Conservation (phyloP, 2,113 vertebrate genomes). For the Notothenia rossii region DNA sequence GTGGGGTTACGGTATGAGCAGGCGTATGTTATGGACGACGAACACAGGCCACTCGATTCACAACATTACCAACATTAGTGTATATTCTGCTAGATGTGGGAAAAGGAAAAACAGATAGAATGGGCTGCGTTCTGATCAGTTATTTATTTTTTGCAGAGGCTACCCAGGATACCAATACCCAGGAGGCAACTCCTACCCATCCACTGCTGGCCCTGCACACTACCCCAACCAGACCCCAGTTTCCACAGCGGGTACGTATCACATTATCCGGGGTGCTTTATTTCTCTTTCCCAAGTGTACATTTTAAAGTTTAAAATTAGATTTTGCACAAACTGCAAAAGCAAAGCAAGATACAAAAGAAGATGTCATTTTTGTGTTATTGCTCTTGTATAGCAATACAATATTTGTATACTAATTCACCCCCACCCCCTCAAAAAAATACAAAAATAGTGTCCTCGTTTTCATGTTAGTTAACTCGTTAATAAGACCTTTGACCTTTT, state of each 20-base stretch:
- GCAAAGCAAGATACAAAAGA: neutral
- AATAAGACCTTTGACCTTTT: constrained; percentile 74
- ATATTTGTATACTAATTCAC: neutral
- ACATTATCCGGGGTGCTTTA: constrained; percentile 16
- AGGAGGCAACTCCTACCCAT: constrained; percentile 89
- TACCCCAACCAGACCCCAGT: constrained; percentile 91
- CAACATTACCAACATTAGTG: too few species aligned
- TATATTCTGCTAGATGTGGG: neutral
- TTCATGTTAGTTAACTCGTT: constrained; percentile 27
- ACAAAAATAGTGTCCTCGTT: constrained; percentile 6
- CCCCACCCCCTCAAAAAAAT: neutral
- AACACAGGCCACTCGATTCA: too few species aligned
- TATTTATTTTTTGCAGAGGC: constrained; percentile 80
- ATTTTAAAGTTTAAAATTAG: constrained; percentile 8
- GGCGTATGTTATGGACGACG: too few species aligned
- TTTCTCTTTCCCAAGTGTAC: neutral
- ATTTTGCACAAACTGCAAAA: neutral
- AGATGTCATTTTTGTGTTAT: neutral
- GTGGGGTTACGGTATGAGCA: too few species aligned
- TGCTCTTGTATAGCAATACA: neutral
- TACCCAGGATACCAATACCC: constrained; percentile 92
- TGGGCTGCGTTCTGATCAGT: neutral
- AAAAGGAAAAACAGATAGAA: neutral
- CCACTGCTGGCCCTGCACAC: constrained; percentile 88
- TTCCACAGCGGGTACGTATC: constrained; percentile 92